Conservation (phyloP, 2,888 invertebrate genomes). For the Megaustenia siamemsis region DNA sequence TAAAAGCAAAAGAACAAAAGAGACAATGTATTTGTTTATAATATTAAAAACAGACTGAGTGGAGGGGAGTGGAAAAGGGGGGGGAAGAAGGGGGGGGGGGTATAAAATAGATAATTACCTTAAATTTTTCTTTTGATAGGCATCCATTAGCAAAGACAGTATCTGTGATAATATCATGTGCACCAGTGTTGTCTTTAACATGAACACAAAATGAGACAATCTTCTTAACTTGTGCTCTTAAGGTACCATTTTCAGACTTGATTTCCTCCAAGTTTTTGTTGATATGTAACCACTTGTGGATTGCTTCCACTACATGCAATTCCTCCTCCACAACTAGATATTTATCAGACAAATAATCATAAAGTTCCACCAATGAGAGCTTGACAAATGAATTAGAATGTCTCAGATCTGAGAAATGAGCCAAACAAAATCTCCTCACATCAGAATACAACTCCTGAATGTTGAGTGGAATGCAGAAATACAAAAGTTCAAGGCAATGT, state of each 20-base stretch:
- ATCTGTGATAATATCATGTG: background rate
- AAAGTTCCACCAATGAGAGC: slow-evolving; percentile 17
- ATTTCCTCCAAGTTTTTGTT: background rate
- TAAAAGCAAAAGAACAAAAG: no score
- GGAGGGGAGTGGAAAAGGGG: no score
- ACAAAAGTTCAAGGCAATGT: slow-evolving; percentile 36
- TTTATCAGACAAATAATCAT: slow-evolving; percentile 44
- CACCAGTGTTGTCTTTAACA: background rate
- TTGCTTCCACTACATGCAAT: slow-evolving; percentile 31
- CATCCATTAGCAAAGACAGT: background rate
- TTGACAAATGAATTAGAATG: slow-evolving; percentile 4
- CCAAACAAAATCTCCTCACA: slow-evolving; percentile 30
- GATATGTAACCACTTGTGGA: slow-evolving; percentile 19
- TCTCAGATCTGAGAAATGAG: slow-evolving; percentile 28
- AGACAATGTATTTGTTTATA: no score
- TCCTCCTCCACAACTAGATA: slow-evolving; percentile 40
- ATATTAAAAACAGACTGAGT: no score
- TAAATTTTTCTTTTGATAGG: background rate
- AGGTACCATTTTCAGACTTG: background rate
- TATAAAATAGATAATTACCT: background rate
- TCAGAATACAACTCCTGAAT: slow-evolving; percentile 32
- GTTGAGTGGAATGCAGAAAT: slow-evolving; percentile 3
- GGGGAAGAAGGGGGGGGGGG: no score
- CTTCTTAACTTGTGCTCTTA: background rate
- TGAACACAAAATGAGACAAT: slow-evolving; percentile 24